These are phyloP conservation scores for Melanerpes aurifrons DNA, from an alignment of 2,113 vertebrate genomes.

Conservation along the genomic window DNA sequence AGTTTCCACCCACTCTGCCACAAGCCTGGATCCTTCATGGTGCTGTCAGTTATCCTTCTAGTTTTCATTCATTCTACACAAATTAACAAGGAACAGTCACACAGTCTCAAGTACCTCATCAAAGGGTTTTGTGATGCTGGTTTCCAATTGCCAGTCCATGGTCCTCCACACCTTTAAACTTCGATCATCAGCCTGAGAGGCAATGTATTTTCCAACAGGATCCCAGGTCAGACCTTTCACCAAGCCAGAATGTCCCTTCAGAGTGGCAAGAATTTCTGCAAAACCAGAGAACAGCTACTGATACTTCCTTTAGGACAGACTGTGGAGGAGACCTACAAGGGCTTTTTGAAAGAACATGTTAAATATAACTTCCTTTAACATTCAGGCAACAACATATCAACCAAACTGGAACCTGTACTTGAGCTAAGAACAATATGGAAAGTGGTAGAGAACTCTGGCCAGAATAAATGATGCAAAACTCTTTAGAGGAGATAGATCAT, in stretches of 20 bases:
- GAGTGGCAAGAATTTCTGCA: constrained; percentile 91
- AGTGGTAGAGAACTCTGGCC: not conserved
- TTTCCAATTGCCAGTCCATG: constrained; percentile 96
- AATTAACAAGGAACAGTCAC: not conserved
- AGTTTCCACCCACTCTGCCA: too few relatives aligned
- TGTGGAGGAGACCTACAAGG: not conserved
- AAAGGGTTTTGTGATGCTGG: constrained; percentile 97
- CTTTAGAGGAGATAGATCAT: not conserved
- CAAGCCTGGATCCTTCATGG: too few relatives aligned
- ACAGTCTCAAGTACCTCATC: constrained; percentile 83
- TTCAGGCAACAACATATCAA: not conserved
- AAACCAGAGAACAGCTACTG: not conserved
- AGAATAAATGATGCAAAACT: not conserved
- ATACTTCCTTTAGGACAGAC: not conserved
- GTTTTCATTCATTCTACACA: not conserved
- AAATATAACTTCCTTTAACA: not conserved
- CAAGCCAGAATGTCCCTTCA: constrained; percentile 94
- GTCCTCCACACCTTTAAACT: constrained; percentile 97
- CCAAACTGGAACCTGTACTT: not conserved
- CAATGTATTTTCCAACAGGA: constrained; percentile 97
- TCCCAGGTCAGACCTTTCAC: constrained; percentile 99
- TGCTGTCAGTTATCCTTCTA: not conserved
- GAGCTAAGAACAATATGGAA: not conserved
- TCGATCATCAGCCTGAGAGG: constrained; percentile 96
- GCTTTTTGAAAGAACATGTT: not conserved